Evolutionary conservation across 2,113 vertebrate genomes (phyloP).

Genomic region (Larimichthys polyactis): DNA sequence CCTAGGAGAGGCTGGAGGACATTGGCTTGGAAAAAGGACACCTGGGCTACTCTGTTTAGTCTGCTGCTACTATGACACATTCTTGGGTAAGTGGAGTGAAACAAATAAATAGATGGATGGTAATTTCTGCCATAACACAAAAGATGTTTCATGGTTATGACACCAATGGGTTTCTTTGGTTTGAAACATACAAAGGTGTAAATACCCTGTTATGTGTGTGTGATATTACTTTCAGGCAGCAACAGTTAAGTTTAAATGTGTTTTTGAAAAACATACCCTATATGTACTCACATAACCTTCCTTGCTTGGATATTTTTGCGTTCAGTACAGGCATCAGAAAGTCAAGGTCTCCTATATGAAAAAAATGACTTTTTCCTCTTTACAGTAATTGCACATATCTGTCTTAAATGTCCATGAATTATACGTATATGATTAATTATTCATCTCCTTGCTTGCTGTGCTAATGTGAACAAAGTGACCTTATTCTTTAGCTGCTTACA

Average conservation of each 20-base stretch:
- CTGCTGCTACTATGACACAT: not conserved
- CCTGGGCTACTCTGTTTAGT: not conserved
- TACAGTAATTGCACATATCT: constrained; percentile 81
- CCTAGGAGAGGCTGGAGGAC: constrained; percentile 23
- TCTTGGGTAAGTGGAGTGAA: constrained; percentile 1
- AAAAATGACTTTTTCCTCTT: constrained; percentile 48
- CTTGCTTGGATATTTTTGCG: constrained; percentile 7
- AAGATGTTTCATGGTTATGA: not conserved
- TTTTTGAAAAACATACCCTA: not conserved
- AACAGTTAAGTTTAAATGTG: not conserved
- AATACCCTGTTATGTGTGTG: not conserved
- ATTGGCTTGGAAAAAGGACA: constrained; percentile 18
- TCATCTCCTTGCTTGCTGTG: constrained; percentile 72
- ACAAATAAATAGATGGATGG: not conserved
- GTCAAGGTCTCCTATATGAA: constrained; percentile 10
- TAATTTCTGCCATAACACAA: not conserved
- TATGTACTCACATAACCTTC: not conserved
- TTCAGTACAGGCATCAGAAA: constrained; percentile 21
- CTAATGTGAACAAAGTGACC: constrained; percentile 84
- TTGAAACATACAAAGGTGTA: not conserved
- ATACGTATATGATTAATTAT: constrained; percentile 82
- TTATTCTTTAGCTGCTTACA: constrained; percentile 73
- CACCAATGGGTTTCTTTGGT: not conserved
- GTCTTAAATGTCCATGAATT: constrained; percentile 83
- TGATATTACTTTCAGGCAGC: not conserved